phyloP scores from a whole-genome alignment of 2,113 vertebrate species.

The Aldabrachelys gigantea region DNA sequence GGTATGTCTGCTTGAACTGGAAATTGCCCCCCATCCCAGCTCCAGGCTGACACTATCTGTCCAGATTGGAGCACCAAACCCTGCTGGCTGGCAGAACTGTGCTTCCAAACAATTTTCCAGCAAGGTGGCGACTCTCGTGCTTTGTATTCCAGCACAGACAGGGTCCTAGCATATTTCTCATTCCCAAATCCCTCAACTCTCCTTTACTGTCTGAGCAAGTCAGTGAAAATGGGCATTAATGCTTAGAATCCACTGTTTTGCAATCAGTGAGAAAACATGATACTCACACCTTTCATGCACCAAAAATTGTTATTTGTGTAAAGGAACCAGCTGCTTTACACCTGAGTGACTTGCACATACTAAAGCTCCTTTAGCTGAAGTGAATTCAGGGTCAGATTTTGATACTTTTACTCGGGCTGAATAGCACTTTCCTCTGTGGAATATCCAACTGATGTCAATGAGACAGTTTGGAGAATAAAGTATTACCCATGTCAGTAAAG shows the following conservation, averaged over 20 bases:
- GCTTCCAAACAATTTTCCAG: background rate
- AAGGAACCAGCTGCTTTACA: background rate
- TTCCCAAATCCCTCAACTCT: background rate
- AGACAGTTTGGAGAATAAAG: background rate
- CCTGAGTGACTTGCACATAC: background rate
- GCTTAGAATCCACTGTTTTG: background rate
- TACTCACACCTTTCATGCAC: background rate
- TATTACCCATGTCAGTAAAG: background rate
- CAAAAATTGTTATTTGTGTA: background rate
- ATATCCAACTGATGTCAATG: background rate
- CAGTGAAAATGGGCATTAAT: background rate
- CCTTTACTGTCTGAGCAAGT: background rate
- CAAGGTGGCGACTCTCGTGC: background rate
- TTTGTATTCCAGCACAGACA: background rate
- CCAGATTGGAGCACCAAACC: background rate
- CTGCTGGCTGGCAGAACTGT: background rate
- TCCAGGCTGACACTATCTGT: background rate
- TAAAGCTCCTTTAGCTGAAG: background rate
- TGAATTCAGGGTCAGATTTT: background rate
- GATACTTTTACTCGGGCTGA: background rate
- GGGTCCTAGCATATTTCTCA: background rate
- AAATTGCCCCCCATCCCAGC: too few relatives aligned
- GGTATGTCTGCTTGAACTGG: too few relatives aligned
- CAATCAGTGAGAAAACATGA: background rate
- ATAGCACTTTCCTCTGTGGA: background rate